A percentile compares a stretch with the other conserved stretches of the same genome.
Evolutionary conservation across 2,113 vertebrate genomes (phyloP).

Genomic region (Leucopternis melanops): DNA sequence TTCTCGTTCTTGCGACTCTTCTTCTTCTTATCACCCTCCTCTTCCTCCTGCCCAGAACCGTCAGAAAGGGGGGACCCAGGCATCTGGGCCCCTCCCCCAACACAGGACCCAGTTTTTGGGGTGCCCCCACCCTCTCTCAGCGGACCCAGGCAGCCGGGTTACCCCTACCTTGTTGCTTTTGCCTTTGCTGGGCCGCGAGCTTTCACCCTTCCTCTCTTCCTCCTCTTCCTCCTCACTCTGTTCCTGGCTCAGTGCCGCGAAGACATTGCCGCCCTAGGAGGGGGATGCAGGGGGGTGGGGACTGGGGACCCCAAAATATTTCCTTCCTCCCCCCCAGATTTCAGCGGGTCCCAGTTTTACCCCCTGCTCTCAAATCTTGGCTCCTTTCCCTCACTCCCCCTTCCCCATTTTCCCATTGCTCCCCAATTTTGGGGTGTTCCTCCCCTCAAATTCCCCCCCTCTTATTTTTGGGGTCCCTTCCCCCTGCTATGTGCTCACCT

Average conservation of each 20-base stretch:
- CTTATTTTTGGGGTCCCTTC: no score
- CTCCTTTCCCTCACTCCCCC: not conserved
- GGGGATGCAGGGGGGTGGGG: not conserved
- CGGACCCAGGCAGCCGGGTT: rapidly evolving
- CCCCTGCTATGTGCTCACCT: slow-evolving; percentile 44
- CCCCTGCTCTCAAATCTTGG: rapidly evolving
- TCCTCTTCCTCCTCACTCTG: slow-evolving; percentile 80
- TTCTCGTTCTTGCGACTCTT: not conserved
- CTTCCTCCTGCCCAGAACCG: not conserved
- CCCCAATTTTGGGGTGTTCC: not conserved
- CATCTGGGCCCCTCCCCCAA: no score
- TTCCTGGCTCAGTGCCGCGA: slow-evolving; percentile 81
- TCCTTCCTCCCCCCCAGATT: no score
- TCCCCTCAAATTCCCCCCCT: no score
- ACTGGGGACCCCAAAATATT: not conserved
- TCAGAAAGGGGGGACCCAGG: not conserved
- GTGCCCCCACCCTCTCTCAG: no score
- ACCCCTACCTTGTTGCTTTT: not conserved
- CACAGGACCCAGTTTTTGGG: not conserved
- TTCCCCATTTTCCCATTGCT: not conserved
- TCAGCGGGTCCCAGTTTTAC: not conserved
- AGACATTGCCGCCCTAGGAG: slow-evolving; percentile 81
- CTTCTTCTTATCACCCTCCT: not conserved
- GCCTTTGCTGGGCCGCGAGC: not conserved
- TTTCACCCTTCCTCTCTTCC: not conserved